Evolutionary conservation across 2,113 vertebrate species (phyloP).

Genomic region (Pholis gunnellus): DNA sequence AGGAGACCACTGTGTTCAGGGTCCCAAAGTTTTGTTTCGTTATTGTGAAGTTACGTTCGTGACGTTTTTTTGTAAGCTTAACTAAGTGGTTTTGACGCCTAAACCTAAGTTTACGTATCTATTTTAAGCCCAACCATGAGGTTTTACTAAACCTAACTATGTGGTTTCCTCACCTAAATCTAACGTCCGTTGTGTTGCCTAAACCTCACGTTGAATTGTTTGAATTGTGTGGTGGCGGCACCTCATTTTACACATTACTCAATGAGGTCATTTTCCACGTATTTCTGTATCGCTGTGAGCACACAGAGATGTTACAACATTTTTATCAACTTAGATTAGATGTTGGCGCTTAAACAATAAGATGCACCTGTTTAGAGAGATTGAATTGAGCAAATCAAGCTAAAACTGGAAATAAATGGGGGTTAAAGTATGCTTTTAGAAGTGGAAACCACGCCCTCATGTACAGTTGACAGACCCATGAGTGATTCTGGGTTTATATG

Average conservation of each 20-base stretch:
- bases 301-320: neutral
- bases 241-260: neutral
- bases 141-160: neutral
- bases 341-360: neutral
- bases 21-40: too few species aligned
- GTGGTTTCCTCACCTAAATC: neutral
- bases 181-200: neutral
- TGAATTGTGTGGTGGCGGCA: neutral
- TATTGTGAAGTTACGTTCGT: neutral
- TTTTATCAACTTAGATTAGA: neutral
- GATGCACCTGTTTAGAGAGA: neutral
- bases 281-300: neutral
- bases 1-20: neutral
- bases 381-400: neutral
- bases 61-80: too few species aligned
- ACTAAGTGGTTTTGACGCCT: too few species aligned
- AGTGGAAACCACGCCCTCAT: neutral
- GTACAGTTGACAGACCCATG: neutral
- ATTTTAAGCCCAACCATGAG: neutral
- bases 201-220: neutral
- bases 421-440: neutral
- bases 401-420: neutral
- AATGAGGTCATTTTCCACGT: neutral
- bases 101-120: neutral
- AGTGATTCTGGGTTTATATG: slow-evolving; percentile 6